These are phyloP conservation scores for Sycobia sp. DNA, from an alignment of 1,140 invertebrate genomes.

Conservation along the genomic window DNA sequence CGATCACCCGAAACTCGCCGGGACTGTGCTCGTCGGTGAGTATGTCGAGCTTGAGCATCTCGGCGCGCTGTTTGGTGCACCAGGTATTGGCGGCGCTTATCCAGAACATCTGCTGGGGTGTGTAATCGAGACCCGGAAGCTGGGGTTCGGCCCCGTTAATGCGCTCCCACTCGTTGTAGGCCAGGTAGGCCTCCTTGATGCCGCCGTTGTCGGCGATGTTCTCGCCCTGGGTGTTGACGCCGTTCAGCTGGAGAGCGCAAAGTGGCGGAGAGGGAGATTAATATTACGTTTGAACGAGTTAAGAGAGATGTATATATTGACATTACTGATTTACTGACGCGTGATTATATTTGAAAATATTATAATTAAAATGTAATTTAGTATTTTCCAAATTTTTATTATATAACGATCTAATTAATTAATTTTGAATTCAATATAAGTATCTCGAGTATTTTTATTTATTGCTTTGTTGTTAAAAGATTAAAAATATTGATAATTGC, in stretches of 20 bases:
- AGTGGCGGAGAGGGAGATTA: no score
- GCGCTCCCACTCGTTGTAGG: slow-evolving; percentile 58
- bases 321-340: no score
- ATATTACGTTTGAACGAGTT: no score
- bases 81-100: slow-evolving; percentile 58
- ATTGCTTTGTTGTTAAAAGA: no score
- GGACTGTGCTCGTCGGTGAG: slow-evolving; percentile 77
- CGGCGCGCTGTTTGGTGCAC: slow-evolving; percentile 61
- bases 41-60: slow-evolving; percentile 62
- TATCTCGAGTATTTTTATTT: no score
- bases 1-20: slow-evolving; percentile 72
- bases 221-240: slow-evolving; percentile 67
- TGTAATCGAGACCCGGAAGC: slow-evolving; percentile 63
- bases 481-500: no score
- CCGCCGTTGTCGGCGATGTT: slow-evolving; percentile 72
- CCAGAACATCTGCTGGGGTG: slow-evolving; percentile 69
- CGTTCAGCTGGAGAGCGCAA: slow-evolving; percentile 65
- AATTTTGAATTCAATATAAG: no score
- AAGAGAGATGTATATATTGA: no score
- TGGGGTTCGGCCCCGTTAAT: slow-evolving; percentile 49
- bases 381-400: no score
- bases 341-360: no score
- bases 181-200: slow-evolving; percentile 65
- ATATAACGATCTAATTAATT: no score
- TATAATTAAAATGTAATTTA: no score